Conservation (phyloP, 2,888 invertebrate genomes). For the Stratiomys singularior region DNA sequence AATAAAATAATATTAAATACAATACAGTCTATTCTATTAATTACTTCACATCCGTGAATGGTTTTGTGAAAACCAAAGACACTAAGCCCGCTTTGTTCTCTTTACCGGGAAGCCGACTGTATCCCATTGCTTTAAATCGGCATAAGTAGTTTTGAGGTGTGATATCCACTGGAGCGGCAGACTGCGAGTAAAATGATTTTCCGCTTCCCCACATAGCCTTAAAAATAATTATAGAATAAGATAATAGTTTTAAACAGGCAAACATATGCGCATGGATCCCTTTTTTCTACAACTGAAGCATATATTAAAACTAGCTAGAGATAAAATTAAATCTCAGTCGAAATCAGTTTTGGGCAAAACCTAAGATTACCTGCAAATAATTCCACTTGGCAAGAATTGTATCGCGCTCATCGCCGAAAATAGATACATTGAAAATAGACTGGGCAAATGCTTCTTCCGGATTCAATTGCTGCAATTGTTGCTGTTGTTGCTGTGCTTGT, state of each 20-base stretch:
- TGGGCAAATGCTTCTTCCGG: conserved; percentile 78
- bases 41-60: conserved; percentile 81
- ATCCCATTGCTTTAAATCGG: conserved; percentile 94
- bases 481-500: conserved; percentile 64
- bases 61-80: conserved; percentile 83
- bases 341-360: not conserved
- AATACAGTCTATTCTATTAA: conserved; percentile 54
- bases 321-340: no score
- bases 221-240: conserved; percentile 60
- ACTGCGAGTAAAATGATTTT: conserved; percentile 81
- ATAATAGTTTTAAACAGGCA: not conserved
- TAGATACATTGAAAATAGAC: conserved; percentile 79
- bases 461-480: conserved; percentile 68
- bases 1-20: conserved; percentile 48
- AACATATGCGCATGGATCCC: not conserved
- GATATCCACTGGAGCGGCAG: conserved; percentile 80
- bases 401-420: conserved; percentile 96
- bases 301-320: no score
- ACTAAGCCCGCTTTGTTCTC: conserved; percentile 94
- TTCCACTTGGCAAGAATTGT: conserved; percentile 94
- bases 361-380: conserved; percentile 75
- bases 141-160: conserved; percentile 91
- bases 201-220: conserved; percentile 73
- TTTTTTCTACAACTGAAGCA: no score
- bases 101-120: conserved; percentile 85